Conservation (phyloP, 2,113 vertebrate species). For the Nansenia antarctica region DNA sequence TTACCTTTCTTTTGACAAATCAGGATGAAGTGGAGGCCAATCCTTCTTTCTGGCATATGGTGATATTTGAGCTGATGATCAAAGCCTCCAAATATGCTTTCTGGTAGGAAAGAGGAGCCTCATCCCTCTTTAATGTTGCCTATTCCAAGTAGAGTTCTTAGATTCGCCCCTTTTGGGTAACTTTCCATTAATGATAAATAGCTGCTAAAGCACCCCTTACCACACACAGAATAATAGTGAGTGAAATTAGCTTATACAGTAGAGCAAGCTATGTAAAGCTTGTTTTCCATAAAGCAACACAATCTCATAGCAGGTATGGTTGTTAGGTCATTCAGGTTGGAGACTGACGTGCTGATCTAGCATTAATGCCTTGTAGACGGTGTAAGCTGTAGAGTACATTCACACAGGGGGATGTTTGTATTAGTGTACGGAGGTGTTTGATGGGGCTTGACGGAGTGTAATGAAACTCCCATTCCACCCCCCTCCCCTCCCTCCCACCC, state of each 20-base stretch:
- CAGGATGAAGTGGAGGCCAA: conserved; percentile 10
- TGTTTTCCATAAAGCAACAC: too few species aligned
- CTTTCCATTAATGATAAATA: conserved; percentile 28
- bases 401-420: conserved; percentile 34
- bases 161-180: conserved; percentile 37
- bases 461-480: conserved; percentile 37
- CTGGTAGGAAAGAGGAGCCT: conserved; percentile 36
- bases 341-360: too few species aligned
- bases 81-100: conserved; percentile 36
- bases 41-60: conserved; percentile 34
- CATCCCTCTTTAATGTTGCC: conserved; percentile 56
- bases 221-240: too few species aligned
- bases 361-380: conserved; percentile 14
- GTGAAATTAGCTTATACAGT: too few species aligned
- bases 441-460: conserved; percentile 38
- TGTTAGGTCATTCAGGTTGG: too few species aligned
- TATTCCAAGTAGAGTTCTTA: conserved; percentile 41
- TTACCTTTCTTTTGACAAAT: conserved; percentile 24
- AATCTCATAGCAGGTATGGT: too few species aligned
- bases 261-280: too few species aligned
- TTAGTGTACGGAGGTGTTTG: conserved; percentile 15
- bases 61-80: conserved; percentile 42
- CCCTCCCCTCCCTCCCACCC: conserved; percentile 25
- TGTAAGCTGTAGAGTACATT: neutral
- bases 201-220: too few species aligned